phyloP scores from a whole-genome alignment of 2,888 invertebrate species.

The Caenorhabditis wallacei region DNA sequence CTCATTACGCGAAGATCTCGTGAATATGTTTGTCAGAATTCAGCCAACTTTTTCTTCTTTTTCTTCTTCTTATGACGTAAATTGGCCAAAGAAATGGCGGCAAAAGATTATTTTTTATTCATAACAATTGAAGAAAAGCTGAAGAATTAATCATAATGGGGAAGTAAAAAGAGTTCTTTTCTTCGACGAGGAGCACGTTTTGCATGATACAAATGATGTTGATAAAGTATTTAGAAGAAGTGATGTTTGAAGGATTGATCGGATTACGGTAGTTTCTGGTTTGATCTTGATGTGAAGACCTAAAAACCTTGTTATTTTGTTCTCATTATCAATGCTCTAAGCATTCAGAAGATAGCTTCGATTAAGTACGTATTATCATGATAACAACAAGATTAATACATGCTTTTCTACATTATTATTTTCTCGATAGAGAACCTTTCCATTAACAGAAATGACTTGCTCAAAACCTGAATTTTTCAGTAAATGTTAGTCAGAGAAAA shows the following conservation, averaged over 20 bases:
- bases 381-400: too few species aligned
- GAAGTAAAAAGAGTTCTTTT: neutral
- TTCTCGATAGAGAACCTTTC: too few species aligned
- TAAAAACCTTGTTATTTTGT: neutral
- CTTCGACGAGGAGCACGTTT: neutral
- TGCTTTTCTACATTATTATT: too few species aligned
- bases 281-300: neutral
- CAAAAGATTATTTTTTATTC: constrained; percentile 44
- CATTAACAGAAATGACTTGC: too few species aligned
- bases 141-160: constrained; percentile 43
- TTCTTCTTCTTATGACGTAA: too few species aligned
- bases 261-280: neutral
- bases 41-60: too few species aligned
- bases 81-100: neutral
- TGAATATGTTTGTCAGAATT: constrained; percentile 27
- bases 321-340: too few species aligned
- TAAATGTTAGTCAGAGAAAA: too few species aligned
- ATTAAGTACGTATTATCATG: too few species aligned
- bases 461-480: too few species aligned
- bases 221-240: neutral
- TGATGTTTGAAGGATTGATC: neutral
- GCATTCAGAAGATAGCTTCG: too few species aligned
- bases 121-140: constrained; percentile 38
- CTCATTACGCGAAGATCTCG: constrained; percentile 52
- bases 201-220: too few species aligned